Base-by-base conservation (phyloP, 2,888 invertebrate genomes). In the Dynastes hyllus region DNA sequence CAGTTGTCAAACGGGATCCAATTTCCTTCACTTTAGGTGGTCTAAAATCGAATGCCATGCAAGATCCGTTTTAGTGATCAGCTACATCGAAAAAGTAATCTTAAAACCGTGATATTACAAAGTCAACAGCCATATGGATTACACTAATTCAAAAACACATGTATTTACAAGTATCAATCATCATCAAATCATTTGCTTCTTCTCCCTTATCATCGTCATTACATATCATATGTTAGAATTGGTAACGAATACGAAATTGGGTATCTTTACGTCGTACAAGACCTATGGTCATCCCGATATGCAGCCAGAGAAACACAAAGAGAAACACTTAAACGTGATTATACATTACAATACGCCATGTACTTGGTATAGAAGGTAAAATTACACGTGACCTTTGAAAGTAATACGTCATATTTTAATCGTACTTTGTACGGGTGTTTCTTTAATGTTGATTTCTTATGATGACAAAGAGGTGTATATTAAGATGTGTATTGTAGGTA, bases 61-160 rank as follows among this genome's bases (percentile, higher is more conserved):
- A 51, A 51, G 8, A 51, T 51, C 51, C 29, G 13, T 27, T 27
- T 51, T 22, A 40, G 69, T 69, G 69, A 69, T n/a, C 51, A 69
- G 51, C 69, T 69, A 69, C 69, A 69, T 29, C 50, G 27, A 69
- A 29, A 67, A 69, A 51, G 51, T 51, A 51, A 51, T 69, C 29
- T 69, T 79, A 79, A 80, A 78, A 81, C 79, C 79, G 78, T 82
- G 81, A 83, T 81, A 82, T 82, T 81, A 82, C 77, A 69, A 78
- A 77, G 80, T 75, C 81, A 82, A 83, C 81, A 83, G 83, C 83
- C 83, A 83, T 80, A 73, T 75, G 81, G 81, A 80, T 80, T 80
- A 82, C 80, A 82, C 80, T 81, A 80, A 79, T 81, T 82, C 61
- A 81, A 81, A 58, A 82, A 81, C 67, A 78, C 81, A 81, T 80